These are phyloP conservation scores for Melanotus villosus DNA, from an alignment of 2,888 invertebrate genomes.

Conservation along the genomic window DNA sequence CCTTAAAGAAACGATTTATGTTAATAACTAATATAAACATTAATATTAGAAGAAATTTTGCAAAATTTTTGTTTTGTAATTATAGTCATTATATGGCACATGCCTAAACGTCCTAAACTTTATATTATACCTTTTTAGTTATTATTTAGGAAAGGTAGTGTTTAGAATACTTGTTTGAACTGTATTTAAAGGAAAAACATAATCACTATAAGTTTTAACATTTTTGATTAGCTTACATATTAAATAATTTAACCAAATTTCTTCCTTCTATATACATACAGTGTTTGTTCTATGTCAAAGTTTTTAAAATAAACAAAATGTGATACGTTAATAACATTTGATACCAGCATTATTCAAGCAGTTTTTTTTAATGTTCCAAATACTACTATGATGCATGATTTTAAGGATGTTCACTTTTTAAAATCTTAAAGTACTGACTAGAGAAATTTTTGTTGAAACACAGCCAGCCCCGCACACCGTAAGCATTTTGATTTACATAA, in stretches of 20 bases:
- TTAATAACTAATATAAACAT: too few relatives aligned
- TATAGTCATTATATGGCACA: too few relatives aligned
- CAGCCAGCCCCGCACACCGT: constrained; percentile 59
- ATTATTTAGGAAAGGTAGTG: too few relatives aligned
- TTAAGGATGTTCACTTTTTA: constrained; percentile 2
- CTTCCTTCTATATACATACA: constrained; percentile 22
- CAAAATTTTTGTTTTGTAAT: too few relatives aligned
- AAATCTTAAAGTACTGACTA: constrained; percentile 11
- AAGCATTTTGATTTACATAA: constrained; percentile 44
- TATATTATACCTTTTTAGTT: too few relatives aligned
- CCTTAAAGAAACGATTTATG: too few relatives aligned
- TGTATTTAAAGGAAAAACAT: too few relatives aligned
- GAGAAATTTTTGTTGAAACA: constrained; percentile 50
- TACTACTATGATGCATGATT: constrained; percentile 20
- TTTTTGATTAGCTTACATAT: too few relatives aligned
- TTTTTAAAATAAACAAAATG: neutral
- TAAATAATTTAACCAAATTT: constrained; percentile 27
- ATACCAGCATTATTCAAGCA: neutral
- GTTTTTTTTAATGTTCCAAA: neutral
- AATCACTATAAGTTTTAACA: too few relatives aligned
- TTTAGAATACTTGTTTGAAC: too few relatives aligned
- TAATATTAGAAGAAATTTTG: too few relatives aligned
- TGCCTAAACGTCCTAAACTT: too few relatives aligned
- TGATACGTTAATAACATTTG: neutral
- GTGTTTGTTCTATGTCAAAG: constrained; percentile 16